Evolutionary conservation across 2,888 invertebrate species (phyloP), one percentile per base, ranked within the genome.

Genomic region (Eledona agricola): DNA sequence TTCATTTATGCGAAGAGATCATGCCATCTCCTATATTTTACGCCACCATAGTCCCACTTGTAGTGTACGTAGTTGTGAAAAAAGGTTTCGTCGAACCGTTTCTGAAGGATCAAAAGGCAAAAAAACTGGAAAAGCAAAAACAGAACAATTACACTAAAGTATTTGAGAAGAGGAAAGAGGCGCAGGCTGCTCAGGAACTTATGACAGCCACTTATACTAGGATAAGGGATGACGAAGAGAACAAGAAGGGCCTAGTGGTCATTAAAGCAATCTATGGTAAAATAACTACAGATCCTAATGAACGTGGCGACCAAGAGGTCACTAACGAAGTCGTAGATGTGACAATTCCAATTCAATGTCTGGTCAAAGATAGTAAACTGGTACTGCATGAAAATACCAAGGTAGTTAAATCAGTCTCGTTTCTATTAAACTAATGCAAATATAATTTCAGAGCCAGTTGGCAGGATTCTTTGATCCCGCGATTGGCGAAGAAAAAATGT

Each of bases 381-480:
- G 83, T 89, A 55, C 80, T 97, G 31, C 87, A 93, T 56, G 89
- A 90, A 62, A 85, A 89, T 40, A 86, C 90, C 43, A 96, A 96
- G 87, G 95, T 95, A 76, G n/a, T n/a, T n/a, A 35, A 26, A 42
- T 20, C 2, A 4, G 4, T 4, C 6, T 17, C 10, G 3, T 31
- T 34, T 17, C 16, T 10, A 26, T 6, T 16, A 28, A 23, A 5
- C 5, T 32, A 42, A 9, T 13, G 4, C 15, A 1, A 11, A 20
- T 17, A 32, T 28, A 1, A 3, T 40, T 45, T 22, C 78, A 97
- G 96, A 88, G 91, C 72, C 93, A 95, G 72, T 77, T 98, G 57
- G 93, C 97, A 5, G 98, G 98, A 16, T 98, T 98, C 78, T 98
- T 90, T 77, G 98, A 99, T 77, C 95, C 96, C 0, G 93, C 94